phyloP scores from a whole-genome alignment of 2,888 invertebrate genomes.

The Lordiphosa andalusiaca region DNA sequence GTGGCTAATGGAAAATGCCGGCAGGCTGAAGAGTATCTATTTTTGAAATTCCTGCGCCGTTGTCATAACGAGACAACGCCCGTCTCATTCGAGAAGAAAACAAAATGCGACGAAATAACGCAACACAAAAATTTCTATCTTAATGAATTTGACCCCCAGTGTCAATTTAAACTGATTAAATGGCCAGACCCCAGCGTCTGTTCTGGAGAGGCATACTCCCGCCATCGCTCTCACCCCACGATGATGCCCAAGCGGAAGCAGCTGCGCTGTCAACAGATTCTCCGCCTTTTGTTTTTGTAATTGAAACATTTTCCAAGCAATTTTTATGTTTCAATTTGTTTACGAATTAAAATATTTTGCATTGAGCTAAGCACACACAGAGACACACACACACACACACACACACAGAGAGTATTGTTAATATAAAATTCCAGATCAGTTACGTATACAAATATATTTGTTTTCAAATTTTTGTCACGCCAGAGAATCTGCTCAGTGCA shows the following conservation, averaged over 20 bases:
- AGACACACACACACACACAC: slow-evolving; percentile 5
- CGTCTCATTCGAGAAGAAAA: slow-evolving; percentile 5
- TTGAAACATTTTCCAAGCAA: slow-evolving; percentile 53
- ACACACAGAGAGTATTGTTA: neutral
- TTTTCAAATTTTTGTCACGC: slow-evolving; percentile 32
- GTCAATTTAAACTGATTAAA: slow-evolving; percentile 80
- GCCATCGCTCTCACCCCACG: neutral
- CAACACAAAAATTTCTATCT: slow-evolving; percentile 60
- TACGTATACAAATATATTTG: slow-evolving; percentile 24
- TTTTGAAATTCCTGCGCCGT: slow-evolving; percentile 26
- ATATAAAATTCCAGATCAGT: slow-evolving; percentile 26
- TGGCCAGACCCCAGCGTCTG: slow-evolving; percentile 48
- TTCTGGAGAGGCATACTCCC: slow-evolving; percentile 3
- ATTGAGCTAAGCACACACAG: slow-evolving; percentile 12
- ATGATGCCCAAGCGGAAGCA: slow-evolving; percentile 10
- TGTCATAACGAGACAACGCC: slow-evolving; percentile 28
- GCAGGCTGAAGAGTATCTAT: slow-evolving; percentile 7
- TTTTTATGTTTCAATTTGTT: slow-evolving; percentile 47
- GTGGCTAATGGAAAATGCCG: slow-evolving; percentile 20
- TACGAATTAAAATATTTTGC: slow-evolving; percentile 24
- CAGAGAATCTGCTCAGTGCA: slow-evolving; percentile 11
- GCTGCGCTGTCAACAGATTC: slow-evolving; percentile 9
- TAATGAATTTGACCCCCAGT: slow-evolving; percentile 79
- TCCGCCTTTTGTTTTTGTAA: slow-evolving; percentile 23
- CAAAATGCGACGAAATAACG: slow-evolving; percentile 11